phyloP scores from a whole-genome alignment of 2,113 vertebrate species.

The Planiliza haematocheilus region DNA sequence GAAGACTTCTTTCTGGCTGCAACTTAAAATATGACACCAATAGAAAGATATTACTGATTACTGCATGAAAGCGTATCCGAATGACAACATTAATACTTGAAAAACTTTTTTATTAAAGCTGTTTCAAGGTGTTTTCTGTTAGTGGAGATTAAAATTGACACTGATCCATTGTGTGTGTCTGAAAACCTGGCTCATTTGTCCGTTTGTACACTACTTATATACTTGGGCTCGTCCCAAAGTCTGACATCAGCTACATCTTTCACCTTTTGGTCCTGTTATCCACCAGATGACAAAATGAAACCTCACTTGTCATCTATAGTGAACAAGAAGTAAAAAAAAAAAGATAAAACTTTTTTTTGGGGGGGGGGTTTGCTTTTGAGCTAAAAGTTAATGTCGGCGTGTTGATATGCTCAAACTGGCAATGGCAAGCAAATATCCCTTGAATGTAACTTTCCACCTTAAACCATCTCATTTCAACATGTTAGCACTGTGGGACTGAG shows the following conservation, averaged over 20 bases:
- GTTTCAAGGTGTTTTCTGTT: slow-evolving; percentile 31
- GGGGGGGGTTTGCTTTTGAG: no score
- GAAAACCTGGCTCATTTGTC: slow-evolving; percentile 5
- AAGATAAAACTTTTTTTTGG: no score
- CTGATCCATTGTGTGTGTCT: slow-evolving; percentile 80
- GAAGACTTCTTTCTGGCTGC: slow-evolving; percentile 55
- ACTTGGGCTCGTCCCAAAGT: no score
- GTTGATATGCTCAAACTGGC: no score
- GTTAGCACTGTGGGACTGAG: no score
- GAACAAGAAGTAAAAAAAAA: neutral
- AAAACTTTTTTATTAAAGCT: slow-evolving; percentile 23
- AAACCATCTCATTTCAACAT: no score
- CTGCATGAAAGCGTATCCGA: slow-evolving; percentile 10
- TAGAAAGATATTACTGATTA: slow-evolving; percentile 12
- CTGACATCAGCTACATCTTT: neutral
- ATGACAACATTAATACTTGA: neutral
- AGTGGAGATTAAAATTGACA: slow-evolving; percentile 87
- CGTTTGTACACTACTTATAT: neutral
- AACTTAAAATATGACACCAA: neutral
- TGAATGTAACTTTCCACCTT: no score
- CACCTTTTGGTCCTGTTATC: slow-evolving; percentile 3
- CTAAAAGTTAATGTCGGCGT: no score
- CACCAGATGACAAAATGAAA: slow-evolving; percentile 12
- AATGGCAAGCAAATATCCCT: no score
- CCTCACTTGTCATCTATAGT: neutral